These are phyloP conservation scores for Dinocampus coccinellae DNA, from an alignment of 2,888 invertebrate genomes.

Conservation along the genomic window DNA sequence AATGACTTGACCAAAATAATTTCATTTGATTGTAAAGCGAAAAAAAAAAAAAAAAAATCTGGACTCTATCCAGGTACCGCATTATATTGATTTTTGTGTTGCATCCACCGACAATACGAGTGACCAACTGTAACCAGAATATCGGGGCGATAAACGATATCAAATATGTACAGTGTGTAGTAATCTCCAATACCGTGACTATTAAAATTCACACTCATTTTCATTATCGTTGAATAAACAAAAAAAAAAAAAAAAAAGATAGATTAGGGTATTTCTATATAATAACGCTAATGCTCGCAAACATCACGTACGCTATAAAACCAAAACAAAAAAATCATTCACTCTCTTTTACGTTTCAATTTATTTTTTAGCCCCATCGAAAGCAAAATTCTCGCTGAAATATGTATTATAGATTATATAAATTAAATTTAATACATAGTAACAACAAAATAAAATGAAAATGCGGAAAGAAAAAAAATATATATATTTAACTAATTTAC, in stretches of 20 bases:
- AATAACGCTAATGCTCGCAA: neutral
- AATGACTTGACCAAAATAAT: neutral
- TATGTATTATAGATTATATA: slow-evolving; percentile 26
- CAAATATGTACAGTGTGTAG: neutral
- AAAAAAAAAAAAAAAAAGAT: too few relatives aligned
- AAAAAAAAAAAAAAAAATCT: slow-evolving; percentile 38
- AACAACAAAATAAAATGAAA: neutral
- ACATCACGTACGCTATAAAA: neutral
- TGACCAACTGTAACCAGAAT: slow-evolving; percentile 42
- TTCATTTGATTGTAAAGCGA: slow-evolving; percentile 8
- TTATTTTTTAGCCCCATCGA: slow-evolving; percentile 25
- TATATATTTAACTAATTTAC: neutral
- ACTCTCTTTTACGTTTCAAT: slow-evolving; percentile 14
- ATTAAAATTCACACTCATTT: neutral
- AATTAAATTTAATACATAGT: slow-evolving; percentile 14
- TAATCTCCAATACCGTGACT: neutral
- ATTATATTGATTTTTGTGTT: slow-evolving; percentile 62
- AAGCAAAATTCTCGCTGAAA: slow-evolving; percentile 34
- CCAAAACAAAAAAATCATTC: neutral
- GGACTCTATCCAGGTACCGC: slow-evolving; percentile 56
- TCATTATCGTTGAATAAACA: neutral
- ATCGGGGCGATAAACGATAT: neutral
- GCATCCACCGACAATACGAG: slow-evolving; percentile 50
- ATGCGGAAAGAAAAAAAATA: neutral
- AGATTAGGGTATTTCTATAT: neutral